Conservation (phyloP, 1,140 invertebrate genomes). For the Xylocopa sonorina region DNA sequence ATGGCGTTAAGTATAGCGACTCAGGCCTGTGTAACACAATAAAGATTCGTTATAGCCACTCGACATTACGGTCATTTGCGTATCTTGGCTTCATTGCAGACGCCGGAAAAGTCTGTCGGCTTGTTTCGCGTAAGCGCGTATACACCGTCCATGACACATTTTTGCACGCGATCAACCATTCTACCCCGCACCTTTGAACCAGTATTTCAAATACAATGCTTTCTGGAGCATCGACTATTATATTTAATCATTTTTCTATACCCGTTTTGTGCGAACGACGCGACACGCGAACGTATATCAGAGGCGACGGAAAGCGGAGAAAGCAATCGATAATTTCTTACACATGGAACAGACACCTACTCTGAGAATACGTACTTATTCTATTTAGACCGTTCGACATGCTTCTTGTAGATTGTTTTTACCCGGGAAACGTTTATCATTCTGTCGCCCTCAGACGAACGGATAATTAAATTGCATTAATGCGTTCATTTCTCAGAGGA, state of each 20-base stretch:
- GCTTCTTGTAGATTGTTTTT: neutral
- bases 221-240: slow-evolving; percentile 49
- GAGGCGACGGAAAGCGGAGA: neutral
- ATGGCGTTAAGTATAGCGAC: slow-evolving; percentile 22
- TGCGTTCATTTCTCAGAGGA: neutral
- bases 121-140: no score
- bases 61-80: slow-evolving; percentile 48
- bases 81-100: slow-evolving; percentile 49
- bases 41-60: slow-evolving; percentile 50
- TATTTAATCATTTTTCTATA: slow-evolving; percentile 58
- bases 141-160: slow-evolving; percentile 58
- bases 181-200: slow-evolving; percentile 28
- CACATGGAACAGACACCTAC: slow-evolving; percentile 21
- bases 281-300: neutral
- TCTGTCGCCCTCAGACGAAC: no score
- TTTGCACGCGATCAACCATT: slow-evolving; percentile 37
- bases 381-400: neutral
- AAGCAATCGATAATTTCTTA: slow-evolving; percentile 41
- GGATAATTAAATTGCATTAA: neutral
- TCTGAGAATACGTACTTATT: neutral
- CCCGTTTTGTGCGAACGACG: neutral
- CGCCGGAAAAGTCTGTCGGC: slow-evolving; percentile 56
- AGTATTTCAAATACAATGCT: slow-evolving; percentile 49
- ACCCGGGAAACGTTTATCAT: neutral
- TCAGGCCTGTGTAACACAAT: slow-evolving; percentile 38